A percentile compares a stretch with the other conserved stretches of the same genome.
phyloP scores from a whole-genome alignment of 2,888 invertebrate species.

The Sycophila texana region DNA sequence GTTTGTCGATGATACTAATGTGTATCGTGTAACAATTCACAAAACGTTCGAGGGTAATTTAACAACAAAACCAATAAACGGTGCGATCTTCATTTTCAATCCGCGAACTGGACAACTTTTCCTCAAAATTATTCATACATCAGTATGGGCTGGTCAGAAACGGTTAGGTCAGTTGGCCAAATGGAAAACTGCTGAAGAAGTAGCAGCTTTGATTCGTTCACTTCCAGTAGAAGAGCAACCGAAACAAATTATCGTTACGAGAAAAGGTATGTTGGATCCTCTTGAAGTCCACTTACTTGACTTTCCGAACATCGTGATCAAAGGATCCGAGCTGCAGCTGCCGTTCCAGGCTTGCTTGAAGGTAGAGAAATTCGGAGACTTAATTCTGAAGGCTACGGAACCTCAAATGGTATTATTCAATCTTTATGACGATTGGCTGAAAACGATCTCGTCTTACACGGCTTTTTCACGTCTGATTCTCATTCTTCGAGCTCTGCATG shows the following conservation, averaged over 20 bases:
- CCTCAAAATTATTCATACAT: constrained; percentile 99
- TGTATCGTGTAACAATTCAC: constrained; percentile 99
- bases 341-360: constrained; percentile 99
- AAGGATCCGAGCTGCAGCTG: constrained; percentile 97
- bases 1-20: constrained; percentile 99
- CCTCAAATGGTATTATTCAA: constrained; percentile 99
- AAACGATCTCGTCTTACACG: constrained; percentile 99
- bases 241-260: constrained; percentile 99
- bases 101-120: constrained; percentile 99
- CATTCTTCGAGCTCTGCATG: constrained; percentile 96
- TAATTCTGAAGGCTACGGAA: constrained; percentile 98
- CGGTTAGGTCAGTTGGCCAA: constrained; percentile 99
- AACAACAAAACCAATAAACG: constrained; percentile 99
- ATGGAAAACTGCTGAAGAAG: constrained; percentile 99
- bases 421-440: constrained; percentile 99
- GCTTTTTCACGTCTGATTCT: constrained; percentile 95
- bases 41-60: constrained; percentile 99
- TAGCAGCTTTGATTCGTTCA: constrained; percentile 98
- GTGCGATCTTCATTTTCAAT: constrained; percentile 99
- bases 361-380: constrained; percentile 99
- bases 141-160: constrained; percentile 99
- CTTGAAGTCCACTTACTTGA: constrained; percentile 99
- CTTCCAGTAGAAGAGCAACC: constrained; percentile 99
- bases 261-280: constrained; percentile 99
- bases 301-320: constrained; percentile 99